phyloP scores from a whole-genome alignment of 2,888 invertebrate species.

The Pachydiplax longipennis region DNA sequence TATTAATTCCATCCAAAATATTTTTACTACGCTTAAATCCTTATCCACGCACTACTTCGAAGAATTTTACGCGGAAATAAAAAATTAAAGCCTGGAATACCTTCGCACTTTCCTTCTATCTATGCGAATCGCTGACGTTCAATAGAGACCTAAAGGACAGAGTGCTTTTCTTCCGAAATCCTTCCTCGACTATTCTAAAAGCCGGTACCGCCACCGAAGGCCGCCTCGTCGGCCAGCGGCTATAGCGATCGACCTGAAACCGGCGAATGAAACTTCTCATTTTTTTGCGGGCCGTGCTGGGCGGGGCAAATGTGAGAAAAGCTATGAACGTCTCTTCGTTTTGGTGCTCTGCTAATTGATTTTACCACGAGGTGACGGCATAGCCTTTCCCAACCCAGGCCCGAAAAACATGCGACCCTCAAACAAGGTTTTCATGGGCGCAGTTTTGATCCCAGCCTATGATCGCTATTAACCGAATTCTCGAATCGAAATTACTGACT shows the following conservation, averaged over 20 bases:
- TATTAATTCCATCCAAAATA: too few species aligned
- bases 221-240: neutral
- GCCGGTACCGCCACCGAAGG: neutral
- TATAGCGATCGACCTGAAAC: neutral
- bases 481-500: too few species aligned
- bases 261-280: neutral
- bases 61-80: too few species aligned
- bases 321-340: conserved; percentile 38
- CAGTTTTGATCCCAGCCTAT: conserved; percentile 37
- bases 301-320: conserved; percentile 38
- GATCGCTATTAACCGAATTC: neutral
- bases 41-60: too few species aligned
- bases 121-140: too few species aligned
- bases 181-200: neutral
- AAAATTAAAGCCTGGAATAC: too few species aligned
- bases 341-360: conserved; percentile 44
- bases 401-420: conserved; percentile 41
- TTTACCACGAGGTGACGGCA: conserved; percentile 40
- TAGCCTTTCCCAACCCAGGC: conserved; percentile 27
- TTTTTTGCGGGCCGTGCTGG: conserved; percentile 11
- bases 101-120: too few species aligned
- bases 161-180: neutral
- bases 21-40: too few species aligned
- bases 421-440: conserved; percentile 37
- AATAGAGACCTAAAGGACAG: too few species aligned